A percentile compares a stretch with the other conserved stretches of the same genome.
Conservation (phyloP, 2,888 invertebrate species). For the Limnephilus lunatus region DNA sequence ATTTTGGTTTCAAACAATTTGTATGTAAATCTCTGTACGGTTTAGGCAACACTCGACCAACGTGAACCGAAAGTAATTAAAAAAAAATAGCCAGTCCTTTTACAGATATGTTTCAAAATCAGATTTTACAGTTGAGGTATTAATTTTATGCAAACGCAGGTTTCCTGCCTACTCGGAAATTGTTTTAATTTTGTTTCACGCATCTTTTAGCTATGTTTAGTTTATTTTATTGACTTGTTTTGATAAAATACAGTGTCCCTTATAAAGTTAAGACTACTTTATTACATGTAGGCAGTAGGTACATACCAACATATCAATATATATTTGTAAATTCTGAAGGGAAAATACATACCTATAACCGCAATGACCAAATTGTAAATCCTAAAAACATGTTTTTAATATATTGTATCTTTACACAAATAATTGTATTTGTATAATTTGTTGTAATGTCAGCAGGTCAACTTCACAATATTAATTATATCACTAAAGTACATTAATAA, state of each 20-base stretch:
- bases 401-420: neutral
- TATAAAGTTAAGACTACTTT: neutral
- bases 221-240: neutral
- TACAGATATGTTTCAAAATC: neutral
- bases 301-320: neutral
- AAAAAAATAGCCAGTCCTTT: constrained; percentile 14
- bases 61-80: constrained; percentile 12
- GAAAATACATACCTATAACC: neutral
- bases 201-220: neutral
- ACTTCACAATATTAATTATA: too few species aligned
- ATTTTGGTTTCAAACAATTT: constrained; percentile 24
- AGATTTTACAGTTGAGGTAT: neutral
- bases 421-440: too few species aligned
- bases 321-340: neutral
- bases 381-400: neutral
- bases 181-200: neutral
- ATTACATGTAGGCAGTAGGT: neutral
- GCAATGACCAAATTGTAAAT: neutral
- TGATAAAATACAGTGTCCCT: neutral
- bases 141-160: constrained; percentile 13
- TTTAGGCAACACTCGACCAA: neutral
- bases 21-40: constrained; percentile 19
- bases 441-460: too few species aligned
- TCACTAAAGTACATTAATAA: too few species aligned
- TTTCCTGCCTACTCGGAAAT: neutral